Conservation (phyloP, 1,140 invertebrate genomes). For the Chrysoperla carnea region DNA sequence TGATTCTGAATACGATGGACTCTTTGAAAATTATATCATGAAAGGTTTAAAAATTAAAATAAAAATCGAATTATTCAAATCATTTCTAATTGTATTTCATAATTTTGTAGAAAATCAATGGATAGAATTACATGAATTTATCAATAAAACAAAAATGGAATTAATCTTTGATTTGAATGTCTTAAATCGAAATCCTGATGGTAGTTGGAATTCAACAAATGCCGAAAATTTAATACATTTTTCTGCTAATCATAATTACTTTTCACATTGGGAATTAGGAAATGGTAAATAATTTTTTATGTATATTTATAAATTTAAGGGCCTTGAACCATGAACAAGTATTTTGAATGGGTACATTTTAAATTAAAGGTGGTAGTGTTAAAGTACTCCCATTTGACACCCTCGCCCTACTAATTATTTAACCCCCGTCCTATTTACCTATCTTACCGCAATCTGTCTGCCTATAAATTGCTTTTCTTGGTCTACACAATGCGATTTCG, state of each 20-base stretch:
- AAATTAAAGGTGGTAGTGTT: too few species aligned
- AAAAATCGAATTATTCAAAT: background rate
- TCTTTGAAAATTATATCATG: slow-evolving; percentile 27
- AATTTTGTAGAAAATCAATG: slow-evolving; percentile 22
- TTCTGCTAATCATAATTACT: slow-evolving; percentile 26
- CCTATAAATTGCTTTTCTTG: too few species aligned
- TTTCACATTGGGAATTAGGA: slow-evolving; percentile 51
- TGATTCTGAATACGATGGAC: slow-evolving; percentile 11
- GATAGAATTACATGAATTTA: slow-evolving; percentile 40
- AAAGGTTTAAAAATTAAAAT: slow-evolving; percentile 11
- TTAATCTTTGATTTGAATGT: slow-evolving; percentile 54
- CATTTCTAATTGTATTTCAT: background rate
- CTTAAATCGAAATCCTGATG: slow-evolving; percentile 34
- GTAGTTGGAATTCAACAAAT: slow-evolving; percentile 43
- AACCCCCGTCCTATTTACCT: too few species aligned
- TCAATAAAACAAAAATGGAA: slow-evolving; percentile 26
- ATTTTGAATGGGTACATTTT: too few species aligned
- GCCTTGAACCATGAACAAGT: too few species aligned
- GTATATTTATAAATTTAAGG: too few species aligned
- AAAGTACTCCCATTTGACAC: too few species aligned
- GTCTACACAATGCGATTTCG: too few species aligned
- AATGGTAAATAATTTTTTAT: slow-evolving; percentile 46
- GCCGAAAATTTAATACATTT: slow-evolving; percentile 40
- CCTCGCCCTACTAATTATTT: too few species aligned
- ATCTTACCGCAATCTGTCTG: too few species aligned